Evolutionary conservation across 2,888 invertebrate genomes (phyloP).

Genomic region (Nephrotoma flavescens): DNA sequence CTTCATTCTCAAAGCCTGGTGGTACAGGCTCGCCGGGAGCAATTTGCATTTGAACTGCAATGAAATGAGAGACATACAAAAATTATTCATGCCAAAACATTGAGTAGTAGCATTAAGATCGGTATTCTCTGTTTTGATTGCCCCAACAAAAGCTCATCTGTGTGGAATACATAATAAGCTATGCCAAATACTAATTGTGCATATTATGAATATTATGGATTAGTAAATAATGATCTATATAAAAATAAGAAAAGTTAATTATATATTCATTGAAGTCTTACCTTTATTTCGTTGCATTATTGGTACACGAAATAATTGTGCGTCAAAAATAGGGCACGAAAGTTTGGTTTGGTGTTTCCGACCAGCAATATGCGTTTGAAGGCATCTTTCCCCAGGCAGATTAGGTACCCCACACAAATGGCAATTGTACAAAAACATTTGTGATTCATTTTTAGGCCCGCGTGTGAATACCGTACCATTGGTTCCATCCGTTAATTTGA

Average conservation of each 20-base stretch:
- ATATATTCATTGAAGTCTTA: conserved; percentile 5
- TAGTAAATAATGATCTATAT: neutral
- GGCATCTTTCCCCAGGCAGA: conserved; percentile 15
- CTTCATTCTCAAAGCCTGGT: conserved; percentile 52
- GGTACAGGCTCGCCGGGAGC: conserved; percentile 52
- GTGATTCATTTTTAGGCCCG: conserved; percentile 31
- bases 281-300: conserved; percentile 12
- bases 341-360: conserved; percentile 18
- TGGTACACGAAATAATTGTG: conserved; percentile 13
- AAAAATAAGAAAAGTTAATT: neutral
- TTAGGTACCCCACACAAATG: conserved; percentile 35
- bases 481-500: conserved; percentile 32
- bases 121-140: neutral
- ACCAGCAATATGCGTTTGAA: conserved; percentile 17
- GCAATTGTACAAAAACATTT: conserved; percentile 37
- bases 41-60: conserved; percentile 22
- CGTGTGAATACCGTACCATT: conserved; percentile 35
- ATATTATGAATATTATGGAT: neutral
- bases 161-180: neutral
- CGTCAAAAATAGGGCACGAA: conserved; percentile 12
- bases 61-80: neutral
- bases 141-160: neutral
- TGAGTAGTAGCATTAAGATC: neutral
- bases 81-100: neutral
- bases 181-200: neutral